A percentile compares a stretch with the other conserved stretches of the same genome.
Evolutionary conservation across 2,797 vertebrate genomes (phyloP).

Genomic region (Rhinophrynus dorsalis): DNA sequence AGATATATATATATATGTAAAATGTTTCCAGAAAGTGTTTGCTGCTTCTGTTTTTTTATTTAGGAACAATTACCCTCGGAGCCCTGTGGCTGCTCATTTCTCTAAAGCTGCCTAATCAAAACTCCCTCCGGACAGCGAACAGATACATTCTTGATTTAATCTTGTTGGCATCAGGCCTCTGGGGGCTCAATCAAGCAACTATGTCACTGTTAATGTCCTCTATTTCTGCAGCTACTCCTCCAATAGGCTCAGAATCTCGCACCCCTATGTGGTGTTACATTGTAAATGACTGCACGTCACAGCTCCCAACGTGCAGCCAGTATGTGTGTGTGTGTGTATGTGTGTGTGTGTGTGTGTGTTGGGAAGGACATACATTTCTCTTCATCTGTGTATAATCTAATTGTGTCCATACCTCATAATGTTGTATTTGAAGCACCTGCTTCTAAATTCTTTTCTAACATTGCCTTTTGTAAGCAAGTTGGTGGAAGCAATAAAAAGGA

Average conservation of each 20-base stretch:
- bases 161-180: constrained; percentile 1
- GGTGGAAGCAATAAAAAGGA: background rate
- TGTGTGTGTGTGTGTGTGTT: no score
- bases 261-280: constrained; percentile 46
- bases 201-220: constrained; percentile 11
- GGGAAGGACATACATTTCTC: constrained; percentile 5
- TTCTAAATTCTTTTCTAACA: background rate
- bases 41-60: constrained; percentile 24
- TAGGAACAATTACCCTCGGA: background rate
- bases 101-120: background rate
- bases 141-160: constrained; percentile 35
- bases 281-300: constrained; percentile 38
- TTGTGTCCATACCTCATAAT: background rate
- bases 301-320: background rate
- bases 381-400: constrained; percentile 18
- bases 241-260: constrained; percentile 33
- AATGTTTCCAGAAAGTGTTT: background rate
- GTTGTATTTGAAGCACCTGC: background rate
- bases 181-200: background rate
- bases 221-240: constrained; percentile 31
- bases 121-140: constrained; percentile 18
- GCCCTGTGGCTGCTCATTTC: background rate
- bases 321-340: no score
- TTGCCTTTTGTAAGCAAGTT: background rate
- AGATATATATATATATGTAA: no score